Base-by-base conservation (phyloP, 2,797 vertebrate species). In the Tragelaphus eurycerus region DNA sequence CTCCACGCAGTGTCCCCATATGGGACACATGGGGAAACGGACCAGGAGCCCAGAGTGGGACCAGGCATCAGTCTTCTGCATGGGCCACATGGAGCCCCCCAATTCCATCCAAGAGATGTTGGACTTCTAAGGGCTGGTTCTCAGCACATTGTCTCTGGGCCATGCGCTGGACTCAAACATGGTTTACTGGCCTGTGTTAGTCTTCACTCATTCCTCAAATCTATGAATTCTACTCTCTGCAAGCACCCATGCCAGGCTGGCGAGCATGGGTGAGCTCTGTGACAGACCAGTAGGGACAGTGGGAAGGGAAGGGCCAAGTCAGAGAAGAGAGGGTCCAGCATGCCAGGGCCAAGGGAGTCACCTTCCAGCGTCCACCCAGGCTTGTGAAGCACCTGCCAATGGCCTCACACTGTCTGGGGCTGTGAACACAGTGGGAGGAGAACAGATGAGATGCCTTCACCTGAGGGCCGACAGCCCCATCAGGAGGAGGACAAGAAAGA, bases 151-250 rank as follows among this genome's bases (percentile, higher is more conserved):
- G 2, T 59, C 62, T 82, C 29, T 3, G 16, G 38, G 21, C 11
- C 23, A 1, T 1, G 31, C 11, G 3, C 60, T 16, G 5, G 81
- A 14, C 1, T 31, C 6, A 5, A 55, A 46, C 23, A 31, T 0
- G 7, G 14, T 2, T 4, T 21, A 7, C 82, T 6, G 3, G 19
- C 14, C 46, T 71, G n/a, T 6, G 11, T 48, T 31, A 23, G 31
- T 43, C 3, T 15, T 25, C 31, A 21, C 12, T 67, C 43, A 19
- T 67, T 46, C 55, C 76, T 43, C 90, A 76, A 9, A 7, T 1
- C 16, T 3, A 38, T 19, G 46, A 7, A 14, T 78, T 55, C 93
- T 74, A 2, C 13, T 12, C 27, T 86, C 31, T 12, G 25, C 19
- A 54, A n/a, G 59, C 57, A 29, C 81, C 81, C 5, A 2, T 16